phyloP scores from a whole-genome alignment of 1,140 invertebrate species.

The Diplogasteroides magnus region DNA sequence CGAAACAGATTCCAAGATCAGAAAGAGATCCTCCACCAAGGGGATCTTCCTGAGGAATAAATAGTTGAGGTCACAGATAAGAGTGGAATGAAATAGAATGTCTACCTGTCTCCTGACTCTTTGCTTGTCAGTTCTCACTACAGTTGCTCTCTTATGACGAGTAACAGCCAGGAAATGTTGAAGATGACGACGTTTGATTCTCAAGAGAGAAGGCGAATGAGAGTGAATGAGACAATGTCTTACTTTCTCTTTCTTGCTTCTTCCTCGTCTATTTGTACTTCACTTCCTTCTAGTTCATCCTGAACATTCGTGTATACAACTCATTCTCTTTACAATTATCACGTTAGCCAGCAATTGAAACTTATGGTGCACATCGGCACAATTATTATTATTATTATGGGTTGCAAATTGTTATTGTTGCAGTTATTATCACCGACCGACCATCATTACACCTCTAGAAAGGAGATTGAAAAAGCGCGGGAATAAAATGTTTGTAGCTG shows the following conservation, averaged over 20 bases:
- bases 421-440: too few species aligned
- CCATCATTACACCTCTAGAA: too few species aligned
- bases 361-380: too few species aligned
- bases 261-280: slow-evolving; percentile 13
- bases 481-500: too few species aligned
- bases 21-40: slow-evolving; percentile 18
- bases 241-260: slow-evolving; percentile 18
- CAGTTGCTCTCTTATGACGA: slow-evolving; percentile 2
- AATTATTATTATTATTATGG: too few species aligned
- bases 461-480: too few species aligned
- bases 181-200: background rate
- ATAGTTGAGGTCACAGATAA: too few species aligned
- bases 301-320: too few species aligned
- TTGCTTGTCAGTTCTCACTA: slow-evolving; percentile 12
- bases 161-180: background rate
- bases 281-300: slow-evolving; percentile 8
- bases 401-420: too few species aligned
- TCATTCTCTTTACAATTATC: too few species aligned
- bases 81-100: too few species aligned
- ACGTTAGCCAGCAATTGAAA: too few species aligned
- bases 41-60: background rate
- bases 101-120: slow-evolving; percentile 30
- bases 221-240: background rate
- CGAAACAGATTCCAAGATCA: slow-evolving; percentile 53
- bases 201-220: background rate